These are phyloP conservation scores for Zoanthus solanderi DNA, from an alignment of 92 coral and sea anemone species.

Conservation along the genomic window DNA sequence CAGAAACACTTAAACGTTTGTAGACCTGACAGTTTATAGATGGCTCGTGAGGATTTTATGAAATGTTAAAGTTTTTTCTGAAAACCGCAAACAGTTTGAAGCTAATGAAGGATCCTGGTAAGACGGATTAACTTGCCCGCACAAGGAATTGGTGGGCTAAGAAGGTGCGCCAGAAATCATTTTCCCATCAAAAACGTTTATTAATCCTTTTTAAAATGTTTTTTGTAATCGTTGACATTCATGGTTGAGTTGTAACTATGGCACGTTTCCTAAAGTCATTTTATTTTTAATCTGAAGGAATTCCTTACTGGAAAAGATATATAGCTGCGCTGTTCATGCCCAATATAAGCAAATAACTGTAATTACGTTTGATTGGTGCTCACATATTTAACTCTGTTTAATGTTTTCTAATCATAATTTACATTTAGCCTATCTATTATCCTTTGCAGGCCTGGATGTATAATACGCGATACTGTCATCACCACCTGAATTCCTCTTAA, in stretches of 20 bases:
- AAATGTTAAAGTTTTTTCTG: background rate
- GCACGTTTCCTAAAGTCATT: background rate
- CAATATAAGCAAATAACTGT: constrained; percentile 38
- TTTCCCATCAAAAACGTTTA: constrained; percentile 10
- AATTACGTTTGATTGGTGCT: constrained; percentile 49
- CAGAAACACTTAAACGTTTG: background rate
- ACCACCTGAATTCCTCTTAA: constrained; percentile 13
- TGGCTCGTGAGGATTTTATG: constrained; percentile 3
- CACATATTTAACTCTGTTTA: constrained; percentile 37
- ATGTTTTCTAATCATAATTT: constrained; percentile 43
- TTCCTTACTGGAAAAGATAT: constrained; percentile 1
- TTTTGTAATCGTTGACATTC: background rate
- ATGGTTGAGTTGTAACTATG: background rate
- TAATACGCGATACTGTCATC: constrained; percentile 43
- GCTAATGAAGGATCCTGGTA: constrained; percentile 11
- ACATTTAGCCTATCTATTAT: constrained; percentile 49
- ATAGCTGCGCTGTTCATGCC: constrained; percentile 18
- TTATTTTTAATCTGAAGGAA: background rate
- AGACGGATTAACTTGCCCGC: background rate
- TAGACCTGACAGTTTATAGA: background rate
- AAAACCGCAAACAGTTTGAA: constrained; percentile 2
- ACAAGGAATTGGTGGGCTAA: constrained; percentile 27
- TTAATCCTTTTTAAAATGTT: background rate
- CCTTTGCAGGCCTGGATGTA: constrained; percentile 50
- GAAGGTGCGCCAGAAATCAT: constrained; percentile 22